These are phyloP conservation scores for Synanthedon vespiformis DNA, from an alignment of 2,888 invertebrate species.

Conservation along the genomic window DNA sequence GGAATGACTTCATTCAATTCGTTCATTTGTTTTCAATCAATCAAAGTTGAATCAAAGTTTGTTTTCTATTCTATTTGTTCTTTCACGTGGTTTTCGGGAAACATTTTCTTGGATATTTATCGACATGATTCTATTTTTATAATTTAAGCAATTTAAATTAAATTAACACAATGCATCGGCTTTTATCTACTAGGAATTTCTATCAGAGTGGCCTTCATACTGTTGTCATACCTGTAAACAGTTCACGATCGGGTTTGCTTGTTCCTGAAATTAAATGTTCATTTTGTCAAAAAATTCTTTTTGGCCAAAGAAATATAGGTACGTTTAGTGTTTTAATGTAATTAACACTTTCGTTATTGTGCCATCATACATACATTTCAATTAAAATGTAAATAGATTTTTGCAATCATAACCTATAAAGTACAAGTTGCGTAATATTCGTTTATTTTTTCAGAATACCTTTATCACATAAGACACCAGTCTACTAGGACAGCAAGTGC, in stretches of 20 bases:
- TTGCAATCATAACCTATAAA: slow-evolving; percentile 26
- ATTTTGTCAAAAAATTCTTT: slow-evolving; percentile 50
- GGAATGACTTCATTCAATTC: too few species aligned
- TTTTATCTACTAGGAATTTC: slow-evolving; percentile 48
- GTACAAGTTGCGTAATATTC: slow-evolving; percentile 49
- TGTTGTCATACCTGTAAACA: slow-evolving; percentile 29
- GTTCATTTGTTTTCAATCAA: too few species aligned
- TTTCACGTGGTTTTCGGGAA: slow-evolving; percentile 7
- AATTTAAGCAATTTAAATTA: slow-evolving; percentile 13
- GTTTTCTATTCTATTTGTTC: background rate
- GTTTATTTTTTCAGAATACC: slow-evolving; percentile 37
- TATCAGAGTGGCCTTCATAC: slow-evolving; percentile 49
- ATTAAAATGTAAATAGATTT: background rate
- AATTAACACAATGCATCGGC: slow-evolving; percentile 52
- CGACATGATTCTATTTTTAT: slow-evolving; percentile 29
- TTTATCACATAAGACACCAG: slow-evolving; percentile 39
- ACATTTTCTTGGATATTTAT: slow-evolving; percentile 11
- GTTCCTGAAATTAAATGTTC: slow-evolving; percentile 51
- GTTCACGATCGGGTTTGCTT: slow-evolving; percentile 21
- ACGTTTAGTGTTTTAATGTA: slow-evolving; percentile 6
- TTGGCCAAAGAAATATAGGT: slow-evolving; percentile 44
- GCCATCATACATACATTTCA: background rate
- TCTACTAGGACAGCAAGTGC: slow-evolving; percentile 55
- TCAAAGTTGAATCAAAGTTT: too few species aligned
- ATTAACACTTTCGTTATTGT: background rate